These are phyloP conservation scores for Onthophagus taurus DNA, from an alignment of 1,140 invertebrate species.

Conservation along the genomic window DNA sequence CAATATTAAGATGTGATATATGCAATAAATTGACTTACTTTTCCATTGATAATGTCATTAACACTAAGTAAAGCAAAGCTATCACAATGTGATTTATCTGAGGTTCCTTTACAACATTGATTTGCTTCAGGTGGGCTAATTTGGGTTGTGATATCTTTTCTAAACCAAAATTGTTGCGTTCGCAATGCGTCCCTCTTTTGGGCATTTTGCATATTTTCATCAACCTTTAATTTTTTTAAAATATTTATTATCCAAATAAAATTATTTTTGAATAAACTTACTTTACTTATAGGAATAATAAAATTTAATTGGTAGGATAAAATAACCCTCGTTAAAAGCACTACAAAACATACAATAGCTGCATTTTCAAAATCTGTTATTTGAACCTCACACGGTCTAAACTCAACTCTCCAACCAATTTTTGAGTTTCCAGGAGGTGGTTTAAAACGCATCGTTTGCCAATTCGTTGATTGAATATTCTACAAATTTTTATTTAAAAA, in stretches of 20 bases:
- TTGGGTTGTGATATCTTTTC: slow-evolving; percentile 62
- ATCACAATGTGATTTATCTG: slow-evolving; percentile 36
- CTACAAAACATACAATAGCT: slow-evolving; percentile 97
- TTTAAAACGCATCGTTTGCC: slow-evolving; percentile 99
- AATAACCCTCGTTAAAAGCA: slow-evolving; percentile 92
- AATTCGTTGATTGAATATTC: slow-evolving; percentile 99
- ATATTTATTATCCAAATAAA: background rate
- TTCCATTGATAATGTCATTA: slow-evolving; percentile 97
- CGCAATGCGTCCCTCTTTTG: slow-evolving; percentile 82
- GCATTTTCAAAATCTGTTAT: slow-evolving; percentile 99
- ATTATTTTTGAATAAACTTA: slow-evolving; percentile 32
- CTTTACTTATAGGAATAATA: slow-evolving; percentile 95
- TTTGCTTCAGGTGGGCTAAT: slow-evolving; percentile 39
- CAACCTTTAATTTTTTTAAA: slow-evolving; percentile 52
- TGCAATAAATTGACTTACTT: slow-evolving; percentile 45
- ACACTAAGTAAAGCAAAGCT: slow-evolving; percentile 72
- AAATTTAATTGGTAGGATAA: slow-evolving; percentile 94
- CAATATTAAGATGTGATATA: background rate
- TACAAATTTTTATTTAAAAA: slow-evolving; percentile 38
- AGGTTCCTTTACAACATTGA: slow-evolving; percentile 30
- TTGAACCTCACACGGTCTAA: slow-evolving; percentile 97
- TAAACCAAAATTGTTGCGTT: slow-evolving; percentile 84
- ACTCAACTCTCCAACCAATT: slow-evolving; percentile 99
- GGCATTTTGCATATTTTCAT: slow-evolving; percentile 95
- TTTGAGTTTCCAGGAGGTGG: slow-evolving; percentile 89